These are phyloP conservation scores for Sardinella longiceps DNA, from an alignment of 2,797 vertebrate species.

Conservation along the genomic window DNA sequence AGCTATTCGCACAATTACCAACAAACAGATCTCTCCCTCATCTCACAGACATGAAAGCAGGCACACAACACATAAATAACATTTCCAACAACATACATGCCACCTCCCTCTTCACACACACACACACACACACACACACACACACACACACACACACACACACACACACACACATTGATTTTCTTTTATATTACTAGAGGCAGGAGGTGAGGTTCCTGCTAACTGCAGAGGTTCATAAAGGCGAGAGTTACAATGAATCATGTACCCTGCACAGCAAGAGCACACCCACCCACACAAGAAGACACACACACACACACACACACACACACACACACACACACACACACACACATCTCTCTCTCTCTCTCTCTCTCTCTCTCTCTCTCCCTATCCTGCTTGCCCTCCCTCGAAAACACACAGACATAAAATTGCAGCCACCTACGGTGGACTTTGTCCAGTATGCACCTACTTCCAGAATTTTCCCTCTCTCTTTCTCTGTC, in stretches of 20 bases:
- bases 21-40: background rate
- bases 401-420: background rate
- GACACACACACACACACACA: background rate
- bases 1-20: background rate
- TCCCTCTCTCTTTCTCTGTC: background rate
- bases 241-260: slow-evolving; percentile 22
- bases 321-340: background rate
- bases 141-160: slow-evolving; percentile 26
- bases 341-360: background rate
- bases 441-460: background rate
- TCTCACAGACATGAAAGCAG: background rate
- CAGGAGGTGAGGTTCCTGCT: slow-evolving; percentile 26
- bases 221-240: slow-evolving; percentile 23
- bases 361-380: background rate
- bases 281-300: slow-evolving; percentile 17
- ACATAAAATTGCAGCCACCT: slow-evolving; percentile 18
- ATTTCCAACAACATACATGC: background rate
- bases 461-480: background rate
- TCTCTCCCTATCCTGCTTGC: background rate
- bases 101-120: background rate
- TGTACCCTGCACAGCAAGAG: slow-evolving; percentile 2
- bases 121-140: slow-evolving; percentile 23
- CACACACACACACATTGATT: slow-evolving; percentile 27
- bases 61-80: slow-evolving; percentile 17
- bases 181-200: slow-evolving; percentile 13